A percentile compares a stretch with the other conserved stretches of the same genome.
Conservation (phyloP, 2,113 vertebrate genomes). For the Anguilla rostrata region DNA sequence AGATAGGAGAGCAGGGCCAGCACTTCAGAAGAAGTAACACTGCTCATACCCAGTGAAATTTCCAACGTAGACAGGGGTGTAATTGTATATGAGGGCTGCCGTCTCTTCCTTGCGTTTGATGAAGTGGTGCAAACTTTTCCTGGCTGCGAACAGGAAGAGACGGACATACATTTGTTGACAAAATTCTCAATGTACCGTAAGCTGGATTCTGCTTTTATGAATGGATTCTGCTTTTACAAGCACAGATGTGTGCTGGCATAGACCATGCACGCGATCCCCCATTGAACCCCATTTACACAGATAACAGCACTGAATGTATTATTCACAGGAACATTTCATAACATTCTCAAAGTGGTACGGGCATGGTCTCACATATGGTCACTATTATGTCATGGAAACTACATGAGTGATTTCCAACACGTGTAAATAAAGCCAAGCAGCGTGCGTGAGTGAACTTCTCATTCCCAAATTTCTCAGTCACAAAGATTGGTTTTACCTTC, state of each 20-base stretch:
- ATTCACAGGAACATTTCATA: not conserved
- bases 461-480: not conserved
- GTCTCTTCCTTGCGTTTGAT: slow-evolving; percentile 57
- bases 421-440: not conserved
- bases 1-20: not conserved
- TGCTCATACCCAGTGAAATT: slow-evolving; percentile 67
- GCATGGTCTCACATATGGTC: not conserved
- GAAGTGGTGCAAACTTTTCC: slow-evolving; percentile 69
- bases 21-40: slow-evolving; percentile 69
- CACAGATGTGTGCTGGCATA: not conserved
- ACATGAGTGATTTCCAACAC: not conserved
- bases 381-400: not conserved
- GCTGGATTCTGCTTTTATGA: not conserved
- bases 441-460: not conserved
- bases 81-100: slow-evolving; percentile 68
- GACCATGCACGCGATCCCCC: too few relatives aligned
- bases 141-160: slow-evolving; percentile 57
- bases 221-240: not conserved
- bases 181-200: not conserved
- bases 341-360: not conserved
- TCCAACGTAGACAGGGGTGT: slow-evolving; percentile 59
- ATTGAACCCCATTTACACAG: not conserved
- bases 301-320: not conserved
- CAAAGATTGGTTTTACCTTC: slow-evolving; percentile 63
- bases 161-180: not conserved